A percentile compares a stretch with the other conserved stretches of the same genome.
These are phyloP conservation scores for Lepus townsendii DNA, from an alignment of 2,797 vertebrate species.

Conservation along the genomic window DNA sequence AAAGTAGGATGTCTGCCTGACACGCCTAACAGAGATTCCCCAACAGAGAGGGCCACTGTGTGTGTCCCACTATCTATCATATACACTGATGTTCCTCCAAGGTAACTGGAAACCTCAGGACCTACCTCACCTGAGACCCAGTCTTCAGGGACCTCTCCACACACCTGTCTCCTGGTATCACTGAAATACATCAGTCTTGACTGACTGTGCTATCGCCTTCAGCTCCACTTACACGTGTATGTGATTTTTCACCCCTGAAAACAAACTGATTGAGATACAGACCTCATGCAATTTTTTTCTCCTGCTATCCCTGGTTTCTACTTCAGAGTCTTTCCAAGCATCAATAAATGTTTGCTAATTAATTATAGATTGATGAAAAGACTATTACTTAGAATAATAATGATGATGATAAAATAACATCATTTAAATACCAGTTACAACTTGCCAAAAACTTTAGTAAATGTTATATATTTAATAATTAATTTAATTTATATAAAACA, in stretches of 20 bases:
- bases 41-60: not conserved
- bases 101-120: not conserved
- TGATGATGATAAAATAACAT: slow-evolving; percentile 19
- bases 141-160: not conserved
- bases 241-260: not conserved
- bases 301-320: not conserved
- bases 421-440: slow-evolving; percentile 49
- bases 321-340: not conserved
- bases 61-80: not conserved
- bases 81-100: not conserved
- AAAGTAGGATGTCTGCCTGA: not conserved
- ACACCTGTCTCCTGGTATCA: not conserved
- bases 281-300: not conserved
- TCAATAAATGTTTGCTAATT: slow-evolving; percentile 51
- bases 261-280: not conserved
- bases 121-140: not conserved
- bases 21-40: not conserved
- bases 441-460: not conserved
- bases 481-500: slow-evolving; percentile 52
- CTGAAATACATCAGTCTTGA: not conserved
- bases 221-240: not conserved
- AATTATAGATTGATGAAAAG: slow-evolving; percentile 28
- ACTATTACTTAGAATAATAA: slow-evolving; percentile 3
- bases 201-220: not conserved
- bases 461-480: slow-evolving; percentile 36